Base-by-base conservation (phyloP, 2,888 invertebrate species). In the Melanophora roralis region DNA sequence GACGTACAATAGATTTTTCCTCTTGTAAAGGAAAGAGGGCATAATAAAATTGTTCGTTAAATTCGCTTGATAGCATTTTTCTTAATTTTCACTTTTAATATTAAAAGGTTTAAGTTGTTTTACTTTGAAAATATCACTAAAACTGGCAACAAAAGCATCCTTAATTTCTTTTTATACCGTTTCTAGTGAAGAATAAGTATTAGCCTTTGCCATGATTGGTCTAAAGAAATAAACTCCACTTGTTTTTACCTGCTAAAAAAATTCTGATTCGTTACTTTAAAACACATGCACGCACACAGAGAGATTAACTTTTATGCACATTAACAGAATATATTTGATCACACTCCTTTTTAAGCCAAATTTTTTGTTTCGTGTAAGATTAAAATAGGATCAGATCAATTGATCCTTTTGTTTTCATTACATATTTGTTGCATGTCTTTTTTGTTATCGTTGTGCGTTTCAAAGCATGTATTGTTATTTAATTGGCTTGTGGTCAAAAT, bases 401-500 rank as follows among this genome's bases (percentile, higher is more conserved):
- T 6, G 27, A 40, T 78, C 67, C 68, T 60, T 69, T 75, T 77
- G 72, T 76, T 47, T 40, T 21, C 27, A 34, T 36, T 64, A 19
- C 59, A 40, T 65, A 64, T 62, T 68, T 62, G 65, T 65, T 73
- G 64, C 34, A 51, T 55, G 49, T 73, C 2, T 55, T 77, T 32
- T 23, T 14, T 64, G 38, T 72, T 72, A 55, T 49, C 81, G 62
- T 73, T 79, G 57, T 78, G 51, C 64, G 82, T 84, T 43, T 36
- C 32, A 57, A 4, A 45, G 32, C 27, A 34, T 27, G 69, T 68
- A 80, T 80, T 80, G 76, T 80, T 80, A 65, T 76, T 73, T 85
- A 86, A 85, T 86, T 87, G 86, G 84, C 88, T 87, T 88, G 88
- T 85, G 88, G 88, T 88, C 86, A 85, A 87, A 85, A 86, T 85